Conservation (phyloP, 1,140 invertebrate species). For the Druon quercuslanigerum region DNA sequence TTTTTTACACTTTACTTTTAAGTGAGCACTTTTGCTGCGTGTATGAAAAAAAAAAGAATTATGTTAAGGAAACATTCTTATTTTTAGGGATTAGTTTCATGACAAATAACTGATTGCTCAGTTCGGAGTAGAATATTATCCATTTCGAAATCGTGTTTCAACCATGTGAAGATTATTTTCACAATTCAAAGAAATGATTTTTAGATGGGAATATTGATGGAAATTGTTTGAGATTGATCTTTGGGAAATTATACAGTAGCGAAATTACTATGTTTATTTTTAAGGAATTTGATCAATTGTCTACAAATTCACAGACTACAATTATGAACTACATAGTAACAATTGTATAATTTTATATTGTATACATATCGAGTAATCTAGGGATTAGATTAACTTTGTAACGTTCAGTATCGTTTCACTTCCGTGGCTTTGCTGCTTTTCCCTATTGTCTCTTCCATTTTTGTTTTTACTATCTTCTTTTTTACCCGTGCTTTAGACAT, state of each 20-base stretch:
- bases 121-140: too few relatives aligned
- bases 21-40: neutral
- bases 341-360: conserved; percentile 38
- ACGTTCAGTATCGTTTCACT: too few relatives aligned
- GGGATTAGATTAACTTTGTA: conserved; percentile 36
- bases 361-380: conserved; percentile 40
- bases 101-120: too few relatives aligned
- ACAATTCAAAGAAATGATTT: neutral
- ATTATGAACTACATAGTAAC: conserved; percentile 32
- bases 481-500: conserved; percentile 31
- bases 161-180: neutral
- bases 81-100: too few relatives aligned
- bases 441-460: conserved; percentile 20
- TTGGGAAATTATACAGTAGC: neutral
- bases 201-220: too few relatives aligned
- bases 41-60: neutral
- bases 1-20: neutral
- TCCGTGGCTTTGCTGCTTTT: neutral
- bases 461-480: conserved; percentile 36
- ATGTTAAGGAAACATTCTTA: too few relatives aligned
- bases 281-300: neutral
- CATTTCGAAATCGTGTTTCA: neutral
- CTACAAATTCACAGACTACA: neutral
- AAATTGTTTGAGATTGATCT: conserved; percentile 1
- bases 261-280: neutral